Evolutionary conservation across 2,113 vertebrate genomes (phyloP).

Genomic region (Periophthalmodon schlosseri): DNA sequence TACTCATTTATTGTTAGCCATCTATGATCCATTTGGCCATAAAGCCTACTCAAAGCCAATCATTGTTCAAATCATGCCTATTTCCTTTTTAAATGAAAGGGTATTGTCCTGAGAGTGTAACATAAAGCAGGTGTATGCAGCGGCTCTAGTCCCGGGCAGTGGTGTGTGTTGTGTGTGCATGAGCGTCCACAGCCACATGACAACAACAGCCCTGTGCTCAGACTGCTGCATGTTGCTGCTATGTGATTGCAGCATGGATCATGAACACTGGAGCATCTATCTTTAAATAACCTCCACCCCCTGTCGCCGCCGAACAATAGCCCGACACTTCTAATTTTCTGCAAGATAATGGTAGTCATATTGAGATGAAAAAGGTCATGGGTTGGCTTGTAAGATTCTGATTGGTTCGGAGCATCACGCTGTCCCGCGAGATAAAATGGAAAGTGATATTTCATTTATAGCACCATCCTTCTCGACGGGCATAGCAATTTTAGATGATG

Average conservation of each 20-base stretch:
- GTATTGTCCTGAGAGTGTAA: conserved; percentile 31
- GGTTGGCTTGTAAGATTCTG: conserved; percentile 75
- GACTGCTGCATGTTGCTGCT: conserved; percentile 38
- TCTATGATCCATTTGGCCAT: conserved; percentile 62
- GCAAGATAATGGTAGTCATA: conserved; percentile 83
- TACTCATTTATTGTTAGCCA: conserved; percentile 53
- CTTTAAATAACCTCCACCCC: conserved; percentile 76
- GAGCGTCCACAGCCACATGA: conserved; percentile 37
- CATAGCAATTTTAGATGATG: conserved; percentile 55
- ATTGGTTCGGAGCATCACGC: conserved; percentile 77
- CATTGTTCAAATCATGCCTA: conserved; percentile 32
- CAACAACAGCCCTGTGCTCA: conserved; percentile 44
- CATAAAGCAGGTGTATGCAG: conserved; percentile 12
- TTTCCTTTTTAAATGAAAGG: conserved; percentile 48
- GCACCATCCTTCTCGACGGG: conserved; percentile 42
- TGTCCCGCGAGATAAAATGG: conserved; percentile 65
- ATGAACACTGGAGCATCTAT: conserved; percentile 71
- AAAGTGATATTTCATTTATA: conserved; percentile 68
- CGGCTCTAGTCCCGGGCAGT: conserved; percentile 33
- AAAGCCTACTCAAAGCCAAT: conserved; percentile 60
- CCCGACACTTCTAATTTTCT: conserved; percentile 81
- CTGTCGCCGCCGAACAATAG: conserved; percentile 77
- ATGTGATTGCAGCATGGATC: conserved; percentile 66
- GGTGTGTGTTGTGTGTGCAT: conserved; percentile 31
- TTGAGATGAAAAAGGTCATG: conserved; percentile 82